A percentile compares a stretch with the other conserved stretches of the same genome.
These are phyloP conservation scores for Telenomus remus DNA, from an alignment of 1,140 invertebrate genomes.

Conservation along the genomic window DNA sequence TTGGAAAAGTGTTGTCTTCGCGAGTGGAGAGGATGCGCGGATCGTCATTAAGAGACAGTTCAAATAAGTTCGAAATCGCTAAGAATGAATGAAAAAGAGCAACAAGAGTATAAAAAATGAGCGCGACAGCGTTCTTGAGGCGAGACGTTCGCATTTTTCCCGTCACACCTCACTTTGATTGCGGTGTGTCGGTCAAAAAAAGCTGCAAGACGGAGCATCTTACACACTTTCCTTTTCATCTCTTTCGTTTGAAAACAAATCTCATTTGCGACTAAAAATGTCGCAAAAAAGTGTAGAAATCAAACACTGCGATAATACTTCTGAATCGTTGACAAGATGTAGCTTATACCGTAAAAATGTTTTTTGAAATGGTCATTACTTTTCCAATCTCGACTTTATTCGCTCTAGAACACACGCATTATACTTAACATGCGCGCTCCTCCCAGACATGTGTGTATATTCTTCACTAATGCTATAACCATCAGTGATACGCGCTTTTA, in stretches of 20 bases:
- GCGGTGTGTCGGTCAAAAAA: slow-evolving; percentile 41
- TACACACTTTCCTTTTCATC: slow-evolving; percentile 48
- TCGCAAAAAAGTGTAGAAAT: slow-evolving; percentile 12
- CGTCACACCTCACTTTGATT: slow-evolving; percentile 40
- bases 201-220: slow-evolving; percentile 15
- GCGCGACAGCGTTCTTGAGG: slow-evolving; percentile 28
- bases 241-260: slow-evolving; percentile 16
- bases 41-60: slow-evolving; percentile 51
- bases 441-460: slow-evolving; percentile 50
- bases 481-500: slow-evolving; percentile 23
- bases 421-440: slow-evolving; percentile 61
- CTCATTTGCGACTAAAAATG: slow-evolving; percentile 17
- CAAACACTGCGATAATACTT: neutral
- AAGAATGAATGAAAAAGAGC: slow-evolving; percentile 38
- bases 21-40: slow-evolving; percentile 43
- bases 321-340: slow-evolving; percentile 25
- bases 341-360: slow-evolving; percentile 27
- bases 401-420: slow-evolving; percentile 75
- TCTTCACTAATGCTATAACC: slow-evolving; percentile 26
- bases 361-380: slow-evolving; percentile 64
- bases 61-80: slow-evolving; percentile 51
- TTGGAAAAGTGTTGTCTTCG: slow-evolving; percentile 70
- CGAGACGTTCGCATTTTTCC: slow-evolving; percentile 41
- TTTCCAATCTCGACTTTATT: slow-evolving; percentile 64
- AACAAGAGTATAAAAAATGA: slow-evolving; percentile 30